Conservation (phyloP, 2,113 vertebrate species). For the Dasypus novemcinctus region DNA sequence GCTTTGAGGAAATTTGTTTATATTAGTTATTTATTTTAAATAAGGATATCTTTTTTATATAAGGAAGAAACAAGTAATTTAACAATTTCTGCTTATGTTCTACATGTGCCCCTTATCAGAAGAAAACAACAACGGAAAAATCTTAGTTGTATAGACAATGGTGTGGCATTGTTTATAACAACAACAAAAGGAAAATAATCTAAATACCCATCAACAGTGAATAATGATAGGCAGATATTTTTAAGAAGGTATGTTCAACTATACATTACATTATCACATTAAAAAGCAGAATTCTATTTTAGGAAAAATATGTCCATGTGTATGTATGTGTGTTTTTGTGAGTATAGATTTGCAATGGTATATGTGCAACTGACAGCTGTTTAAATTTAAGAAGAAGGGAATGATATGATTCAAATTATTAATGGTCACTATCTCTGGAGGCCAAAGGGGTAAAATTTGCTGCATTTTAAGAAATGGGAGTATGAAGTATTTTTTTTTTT, state of each 20-base stretch:
- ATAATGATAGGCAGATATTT: background rate
- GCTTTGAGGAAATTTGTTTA: background rate
- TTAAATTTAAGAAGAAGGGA: background rate
- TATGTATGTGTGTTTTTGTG: background rate
- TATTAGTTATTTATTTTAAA: background rate
- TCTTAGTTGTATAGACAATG: background rate
- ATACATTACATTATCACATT: background rate
- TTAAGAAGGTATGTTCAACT: background rate
- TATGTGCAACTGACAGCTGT: background rate
- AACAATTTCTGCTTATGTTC: background rate
- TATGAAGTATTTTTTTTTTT: background rate
- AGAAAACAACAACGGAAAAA: background rate
- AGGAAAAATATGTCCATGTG: background rate
- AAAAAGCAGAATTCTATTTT: background rate
- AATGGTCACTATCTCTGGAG: background rate
- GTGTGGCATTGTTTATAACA: background rate
- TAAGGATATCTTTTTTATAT: background rate
- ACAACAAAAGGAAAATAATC: background rate
- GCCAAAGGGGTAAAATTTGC: background rate
- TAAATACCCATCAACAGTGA: background rate
- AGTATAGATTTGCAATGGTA: background rate
- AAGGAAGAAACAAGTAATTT: background rate
- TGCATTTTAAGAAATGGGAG: background rate
- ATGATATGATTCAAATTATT: background rate
- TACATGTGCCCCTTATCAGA: rapidly evolving